Evolutionary conservation across 2,113 vertebrate species (phyloP).

Genomic region (Perognathus longimembris): DNA sequence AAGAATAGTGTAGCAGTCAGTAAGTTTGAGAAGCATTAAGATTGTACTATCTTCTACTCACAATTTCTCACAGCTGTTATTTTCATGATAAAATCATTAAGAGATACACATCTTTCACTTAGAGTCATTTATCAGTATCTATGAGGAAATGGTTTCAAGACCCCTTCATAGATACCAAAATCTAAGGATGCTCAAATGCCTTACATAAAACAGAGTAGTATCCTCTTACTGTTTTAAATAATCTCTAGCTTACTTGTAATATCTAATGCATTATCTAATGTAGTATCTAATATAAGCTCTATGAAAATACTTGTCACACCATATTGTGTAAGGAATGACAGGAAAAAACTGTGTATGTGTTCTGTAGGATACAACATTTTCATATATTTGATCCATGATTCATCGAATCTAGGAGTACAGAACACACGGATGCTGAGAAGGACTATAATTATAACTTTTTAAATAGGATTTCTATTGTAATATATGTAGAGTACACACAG

Average conservation of each 20-base stretch:
- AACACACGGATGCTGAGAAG: background rate
- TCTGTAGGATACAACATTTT: background rate
- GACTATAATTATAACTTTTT: background rate
- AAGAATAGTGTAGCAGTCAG: background rate
- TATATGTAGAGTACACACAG: background rate
- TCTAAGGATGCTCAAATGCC: background rate
- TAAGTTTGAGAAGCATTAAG: background rate
- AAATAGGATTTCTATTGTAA: background rate
- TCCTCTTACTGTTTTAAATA: background rate
- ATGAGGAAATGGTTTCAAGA: background rate
- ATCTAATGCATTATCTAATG: too few species aligned
- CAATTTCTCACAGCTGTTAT: background rate
- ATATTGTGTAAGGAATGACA: background rate
- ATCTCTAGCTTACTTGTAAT: background rate
- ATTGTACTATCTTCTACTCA: constrained; percentile 3
- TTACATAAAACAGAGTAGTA: background rate
- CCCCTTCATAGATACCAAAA: background rate
- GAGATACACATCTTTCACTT: background rate
- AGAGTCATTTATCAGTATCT: background rate
- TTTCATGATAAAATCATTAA: background rate
- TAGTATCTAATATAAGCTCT: background rate
- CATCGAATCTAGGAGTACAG: background rate
- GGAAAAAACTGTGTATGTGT: background rate
- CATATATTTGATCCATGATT: background rate
- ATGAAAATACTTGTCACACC: background rate